Evolutionary conservation across 1,140 invertebrate species (phyloP).

Genomic region (Rhopalosiphum padi): DNA sequence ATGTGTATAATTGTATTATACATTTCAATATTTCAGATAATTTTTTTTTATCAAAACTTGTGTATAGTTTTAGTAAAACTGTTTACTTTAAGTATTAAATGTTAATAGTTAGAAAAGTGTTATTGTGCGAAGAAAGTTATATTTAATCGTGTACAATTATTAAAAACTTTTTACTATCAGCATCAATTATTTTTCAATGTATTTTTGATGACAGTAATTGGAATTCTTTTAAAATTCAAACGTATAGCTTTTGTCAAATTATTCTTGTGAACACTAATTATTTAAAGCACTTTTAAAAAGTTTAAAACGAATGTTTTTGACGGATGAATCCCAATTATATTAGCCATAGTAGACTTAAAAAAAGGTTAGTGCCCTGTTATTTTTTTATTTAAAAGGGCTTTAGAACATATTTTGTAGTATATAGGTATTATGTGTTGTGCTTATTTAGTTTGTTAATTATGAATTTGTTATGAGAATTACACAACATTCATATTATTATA

Average conservation of each 20-base stretch:
- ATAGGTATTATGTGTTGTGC: not conserved
- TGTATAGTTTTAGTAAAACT: not conserved
- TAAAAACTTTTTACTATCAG: not conserved
- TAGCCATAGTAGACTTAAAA: not conserved
- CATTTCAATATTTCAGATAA: not conserved
- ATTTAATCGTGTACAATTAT: not conserved
- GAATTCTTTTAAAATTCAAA: not conserved
- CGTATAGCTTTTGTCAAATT: not conserved
- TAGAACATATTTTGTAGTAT: not conserved
- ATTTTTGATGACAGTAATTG: not conserved
- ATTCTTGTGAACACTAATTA: not conserved
- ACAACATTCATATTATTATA: not conserved
- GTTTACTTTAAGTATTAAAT: not conserved
- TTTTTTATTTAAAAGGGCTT: not conserved
- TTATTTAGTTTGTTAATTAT: not conserved
- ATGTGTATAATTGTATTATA: not conserved
- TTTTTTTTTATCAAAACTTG: not conserved
- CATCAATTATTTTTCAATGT: not conserved
- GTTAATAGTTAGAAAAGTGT: not conserved
- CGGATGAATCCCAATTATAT: not conserved
- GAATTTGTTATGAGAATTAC: not conserved
- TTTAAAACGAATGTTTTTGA: not conserved
- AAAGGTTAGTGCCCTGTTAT: not conserved
- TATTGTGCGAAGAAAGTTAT: not conserved
- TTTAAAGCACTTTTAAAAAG: constrained; percentile 9